Percentiles rank a stretch among this genome's conserved stretches.
phyloP scores from a whole-genome alignment of 2,113 vertebrate genomes.

The Mus pahari region DNA sequence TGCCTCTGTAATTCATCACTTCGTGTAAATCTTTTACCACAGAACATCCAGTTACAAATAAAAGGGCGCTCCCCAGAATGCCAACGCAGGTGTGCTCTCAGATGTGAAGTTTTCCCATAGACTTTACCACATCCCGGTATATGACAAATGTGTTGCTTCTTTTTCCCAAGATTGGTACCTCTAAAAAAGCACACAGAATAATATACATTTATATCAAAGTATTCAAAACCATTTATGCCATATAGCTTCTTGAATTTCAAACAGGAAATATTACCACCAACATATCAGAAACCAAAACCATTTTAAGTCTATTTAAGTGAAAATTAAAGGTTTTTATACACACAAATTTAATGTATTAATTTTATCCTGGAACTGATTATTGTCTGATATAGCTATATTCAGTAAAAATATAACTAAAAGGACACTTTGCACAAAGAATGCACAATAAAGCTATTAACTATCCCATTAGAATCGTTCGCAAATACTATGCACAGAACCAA shows the following conservation, averaged over 20 bases:
- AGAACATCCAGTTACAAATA: slow-evolving; percentile 99
- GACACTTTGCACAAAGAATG: slow-evolving; percentile 24
- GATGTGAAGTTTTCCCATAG: slow-evolving; percentile 98
- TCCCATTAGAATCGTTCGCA: slow-evolving; percentile 54
- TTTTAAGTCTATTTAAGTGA: slow-evolving; percentile 57
- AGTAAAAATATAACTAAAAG: slow-evolving; percentile 66
- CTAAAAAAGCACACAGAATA: slow-evolving; percentile 85
- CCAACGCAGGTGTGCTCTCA: slow-evolving; percentile 99
- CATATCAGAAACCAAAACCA: slow-evolving; percentile 63
- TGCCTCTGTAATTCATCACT: slow-evolving; percentile 99
- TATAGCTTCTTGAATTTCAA: slow-evolving; percentile 59
- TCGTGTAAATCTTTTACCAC: slow-evolving; percentile 99
- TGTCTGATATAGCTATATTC: slow-evolving; percentile 56
- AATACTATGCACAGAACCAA: slow-evolving; percentile 37
- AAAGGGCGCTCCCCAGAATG: slow-evolving; percentile 99
- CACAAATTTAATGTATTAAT: slow-evolving; percentile 53
- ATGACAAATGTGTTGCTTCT: slow-evolving; percentile 99
- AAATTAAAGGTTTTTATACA: slow-evolving; percentile 44
- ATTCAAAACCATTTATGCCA: slow-evolving; percentile 56
- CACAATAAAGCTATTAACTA: slow-evolving; percentile 54
- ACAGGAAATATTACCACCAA: slow-evolving; percentile 44
- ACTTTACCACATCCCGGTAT: slow-evolving; percentile 99
- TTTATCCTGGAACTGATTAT: slow-evolving; percentile 54
- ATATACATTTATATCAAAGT: slow-evolving; percentile 58
- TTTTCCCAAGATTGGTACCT: slow-evolving; percentile 96